Evolutionary conservation across 2,888 invertebrate species (phyloP).

Genomic region (Schizotus pectinicornis): DNA sequence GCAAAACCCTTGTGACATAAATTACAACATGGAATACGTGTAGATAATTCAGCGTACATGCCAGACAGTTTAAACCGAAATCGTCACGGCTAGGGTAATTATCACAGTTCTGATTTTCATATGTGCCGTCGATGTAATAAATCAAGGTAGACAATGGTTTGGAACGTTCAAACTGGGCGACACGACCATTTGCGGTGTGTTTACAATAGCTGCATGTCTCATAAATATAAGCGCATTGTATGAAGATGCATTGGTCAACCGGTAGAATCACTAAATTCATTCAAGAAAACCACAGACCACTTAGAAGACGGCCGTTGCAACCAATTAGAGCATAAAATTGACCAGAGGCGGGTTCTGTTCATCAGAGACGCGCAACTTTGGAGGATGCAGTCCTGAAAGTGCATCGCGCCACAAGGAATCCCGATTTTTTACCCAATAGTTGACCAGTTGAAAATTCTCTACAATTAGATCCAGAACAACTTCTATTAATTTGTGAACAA

Average conservation of each 20-base stretch:
- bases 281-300: slow-evolving; percentile 28
- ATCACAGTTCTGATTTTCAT: slow-evolving; percentile 19
- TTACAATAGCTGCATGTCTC: slow-evolving; percentile 45
- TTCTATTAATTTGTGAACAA: too few relatives aligned
- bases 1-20: too few relatives aligned
- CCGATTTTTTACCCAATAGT: too few relatives aligned
- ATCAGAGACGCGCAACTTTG: background rate
- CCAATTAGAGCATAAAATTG: slow-evolving; percentile 35
- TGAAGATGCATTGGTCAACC: slow-evolving; percentile 38
- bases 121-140: slow-evolving; percentile 32
- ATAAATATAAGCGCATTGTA: slow-evolving; percentile 46
- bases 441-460: too few relatives aligned
- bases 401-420: too few relatives aligned
- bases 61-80: slow-evolving; percentile 4
- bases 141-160: slow-evolving; percentile 39
- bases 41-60: too few relatives aligned
- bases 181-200: slow-evolving; percentile 40
- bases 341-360: slow-evolving; percentile 1
- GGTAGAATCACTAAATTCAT: slow-evolving; percentile 31
- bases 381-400: background rate
- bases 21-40: too few relatives aligned
- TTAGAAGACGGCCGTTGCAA: slow-evolving; percentile 30
- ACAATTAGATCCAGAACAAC: too few relatives aligned
- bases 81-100: slow-evolving; percentile 24
- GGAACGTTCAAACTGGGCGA: slow-evolving; percentile 31